Base-by-base conservation (phyloP, 2,113 vertebrate genomes). In the Macrotus californicus region DNA sequence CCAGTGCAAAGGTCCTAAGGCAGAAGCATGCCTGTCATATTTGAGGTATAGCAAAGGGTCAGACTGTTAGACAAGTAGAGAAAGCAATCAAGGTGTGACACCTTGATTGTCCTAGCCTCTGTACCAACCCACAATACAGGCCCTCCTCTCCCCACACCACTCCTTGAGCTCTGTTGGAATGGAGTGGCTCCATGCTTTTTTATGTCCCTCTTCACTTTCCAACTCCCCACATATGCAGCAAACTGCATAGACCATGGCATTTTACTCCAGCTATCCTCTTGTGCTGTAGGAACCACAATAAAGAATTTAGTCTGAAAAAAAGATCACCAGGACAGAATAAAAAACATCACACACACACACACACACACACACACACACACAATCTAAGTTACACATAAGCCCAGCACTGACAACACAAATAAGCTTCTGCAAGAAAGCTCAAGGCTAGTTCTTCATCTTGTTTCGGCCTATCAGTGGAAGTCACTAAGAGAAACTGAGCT, bases 241-340 rank as follows among this genome's bases (percentile, higher is more conserved):
- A 59, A 81, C 9, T 52, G 34, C n/a, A 91, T 12, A 86, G 21
- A 84, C 34, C 11, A 39, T 43, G 52, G 16, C 3, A 61, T 95
- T 96, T 85, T 87, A 77, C 72, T 72, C 34, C n/a, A 82, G 61
- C 41, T 91, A 34, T 48, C 29, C 10, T 84, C 34, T 69, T 69
- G 84, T 87, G 90, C 56, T 95, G 43, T 43, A 73, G 41, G 91
- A 97, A 76, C 54, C 84, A 97, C 56, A 92, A 81, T 15, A 93
- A 29, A 92, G 6, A 36, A 92, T 94, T 96, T 43, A 81, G 76
- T 93, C 81, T 95, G 59, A 59, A 73, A 85, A 91, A 94, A 94
- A 95, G 85, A 85, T 92, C 52, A 91, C 70, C 26, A 82, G 39
- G n/a, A 82, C 66, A 41, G 24, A 95, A 72, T 80, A 89, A 87